Evolutionary conservation across 2,888 invertebrate genomes (phyloP), one percentile per base, ranked within the genome.

Genomic region (Nomada fucata): DNA sequence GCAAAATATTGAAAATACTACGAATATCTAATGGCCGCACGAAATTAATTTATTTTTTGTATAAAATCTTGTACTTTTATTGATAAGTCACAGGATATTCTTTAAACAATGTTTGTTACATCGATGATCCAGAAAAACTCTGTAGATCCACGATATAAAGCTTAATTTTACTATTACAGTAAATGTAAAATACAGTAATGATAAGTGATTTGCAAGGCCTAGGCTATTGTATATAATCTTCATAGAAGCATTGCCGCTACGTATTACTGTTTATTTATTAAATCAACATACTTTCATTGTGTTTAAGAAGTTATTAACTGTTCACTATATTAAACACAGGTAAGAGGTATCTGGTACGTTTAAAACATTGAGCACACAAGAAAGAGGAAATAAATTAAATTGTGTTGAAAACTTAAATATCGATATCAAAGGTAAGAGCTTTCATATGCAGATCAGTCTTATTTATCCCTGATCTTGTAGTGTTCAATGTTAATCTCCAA

Each of bases 361-460:
- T 4, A 15, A 13, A 23, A 75, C 74, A 82, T 55, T 76, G 67
- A 50, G 64, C 47, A 47, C 59, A 71, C 71, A 63, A 80, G 61
- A 75, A 67, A n/a, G n/a, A 42, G 52, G 47, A 59, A 60, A 50
- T 68, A 71, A 72, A 71, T 76, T 72, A 81, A 64, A 72, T 23
- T 20, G 18, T 60, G n/a, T 55, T 52, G 29, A 18, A 44, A 81
- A 76, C 64, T 42, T 68, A 80, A 81, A 67, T 79, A 79, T 69
- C 7, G 42, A 68, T 68, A 67, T 79, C 67, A 64, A 82, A 72
- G 71, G 5, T 67, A 63, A 71, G 29, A 36, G 18, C 47, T 36
- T 76, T 53, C 69, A 42, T 68, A 72, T 64, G 60, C 53, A 55
- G 83, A 78, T 83, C 83, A 83, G 83, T 82, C 82, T 83, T 83